These are phyloP conservation scores for Agriopis aurantiaria DNA, from an alignment of 2,888 invertebrate genomes.

Conservation along the genomic window DNA sequence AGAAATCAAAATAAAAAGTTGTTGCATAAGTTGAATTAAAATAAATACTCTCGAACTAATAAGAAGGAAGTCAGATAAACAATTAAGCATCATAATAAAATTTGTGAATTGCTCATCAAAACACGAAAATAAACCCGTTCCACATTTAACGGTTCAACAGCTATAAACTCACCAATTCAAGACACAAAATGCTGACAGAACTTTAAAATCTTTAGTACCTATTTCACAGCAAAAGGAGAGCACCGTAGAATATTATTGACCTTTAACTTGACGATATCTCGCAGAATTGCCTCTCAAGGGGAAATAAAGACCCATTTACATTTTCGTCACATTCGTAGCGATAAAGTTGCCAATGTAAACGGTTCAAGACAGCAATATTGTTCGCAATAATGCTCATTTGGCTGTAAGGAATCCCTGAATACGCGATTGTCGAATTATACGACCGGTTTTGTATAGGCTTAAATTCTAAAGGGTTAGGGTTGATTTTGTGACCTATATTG, in stretches of 20 bases:
- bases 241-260: slow-evolving; percentile 54
- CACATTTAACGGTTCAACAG: slow-evolving; percentile 31
- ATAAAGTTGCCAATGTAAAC: slow-evolving; percentile 73
- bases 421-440: slow-evolving; percentile 62
- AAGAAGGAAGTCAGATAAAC: neutral
- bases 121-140: slow-evolving; percentile 17
- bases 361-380: slow-evolving; percentile 68
- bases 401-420: slow-evolving; percentile 61
- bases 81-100: neutral
- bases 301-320: slow-evolving; percentile 65
- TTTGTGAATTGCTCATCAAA: slow-evolving; percentile 43
- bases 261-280: slow-evolving; percentile 60
- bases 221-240: slow-evolving; percentile 37
- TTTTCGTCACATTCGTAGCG: slow-evolving; percentile 75
- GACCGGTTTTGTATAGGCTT: slow-evolving; percentile 49
- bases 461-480: slow-evolving; percentile 25
- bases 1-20: no score
- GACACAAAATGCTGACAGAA: slow-evolving; percentile 38
- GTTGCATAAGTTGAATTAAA: no score
- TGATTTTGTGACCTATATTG: slow-evolving; percentile 10
- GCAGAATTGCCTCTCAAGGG: slow-evolving; percentile 58
- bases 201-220: slow-evolving; percentile 37
- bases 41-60: neutral
- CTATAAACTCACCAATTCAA: slow-evolving; percentile 32
- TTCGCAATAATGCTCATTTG: slow-evolving; percentile 72